Evolutionary conservation across 2,797 vertebrate genomes (phyloP), one percentile per base, ranked within the genome.

Genomic region (Nasua narica): DNA sequence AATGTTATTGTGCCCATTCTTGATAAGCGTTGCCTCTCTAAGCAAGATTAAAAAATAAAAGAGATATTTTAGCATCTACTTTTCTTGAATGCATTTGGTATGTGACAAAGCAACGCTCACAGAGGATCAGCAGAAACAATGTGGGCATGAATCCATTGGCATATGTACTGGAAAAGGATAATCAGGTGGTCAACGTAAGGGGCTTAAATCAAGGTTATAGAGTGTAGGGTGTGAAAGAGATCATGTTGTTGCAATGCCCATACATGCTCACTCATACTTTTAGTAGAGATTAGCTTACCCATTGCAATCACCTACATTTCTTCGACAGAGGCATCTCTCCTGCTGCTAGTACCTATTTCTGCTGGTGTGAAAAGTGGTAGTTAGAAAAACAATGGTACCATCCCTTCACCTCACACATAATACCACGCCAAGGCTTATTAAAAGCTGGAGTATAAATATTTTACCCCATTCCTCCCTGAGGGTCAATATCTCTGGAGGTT

Each of bases 131-230:
- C 3, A 79, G 25, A 87, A 35, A 52, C 27, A 32, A 9, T 0
- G 1, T 52, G 19, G 35, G 3, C 23, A 46, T 18, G 3, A 46
- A 29, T 74, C 21, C 14, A 7, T 14, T 0, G 9, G 74, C 2
- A 46, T 23, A 11, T 48, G 58, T 29, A 15, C 3, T 14, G 23
- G 6, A 29, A 37, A n/a, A 27, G 37, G 35, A 32, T 3, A 12
- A 48, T 35, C 5, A 3, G 10, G 48, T 1, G 27, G 18, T 6
- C 40, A 46, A 25, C 1, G 2, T 5, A 2, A 18, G 1, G 48
- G 12, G 12, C 12, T 27, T 10, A 19, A 32, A 37, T 16, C 16
- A 32, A 46, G 19, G 1, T 7, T 69, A 8, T 16, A 18, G 16
- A 37, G 40, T 3, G 18, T 7, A 40, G n/a, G 7, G 27, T 67